Conservation (phyloP, 2,797 vertebrate species). For the Catamblyrhynchus diadema region DNA sequence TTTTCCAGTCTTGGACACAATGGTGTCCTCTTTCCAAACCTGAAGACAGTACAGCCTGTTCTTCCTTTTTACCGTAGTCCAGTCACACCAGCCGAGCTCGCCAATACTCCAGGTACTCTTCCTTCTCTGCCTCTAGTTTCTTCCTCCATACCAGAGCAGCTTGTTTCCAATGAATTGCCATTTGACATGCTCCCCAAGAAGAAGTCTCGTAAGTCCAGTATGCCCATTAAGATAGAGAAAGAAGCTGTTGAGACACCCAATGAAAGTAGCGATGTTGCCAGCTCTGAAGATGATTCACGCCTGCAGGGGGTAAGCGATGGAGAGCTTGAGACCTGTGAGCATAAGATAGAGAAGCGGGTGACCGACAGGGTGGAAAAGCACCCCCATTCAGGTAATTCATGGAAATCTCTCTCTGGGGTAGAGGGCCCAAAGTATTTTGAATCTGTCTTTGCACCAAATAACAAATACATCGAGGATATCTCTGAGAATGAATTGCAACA, state of each 20-base stretch:
- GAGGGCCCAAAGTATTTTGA: constrained; percentile 70
- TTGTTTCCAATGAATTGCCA: constrained; percentile 72
- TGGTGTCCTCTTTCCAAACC: constrained; percentile 91
- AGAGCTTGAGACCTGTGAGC: constrained; percentile 68
- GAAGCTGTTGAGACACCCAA: constrained; percentile 77
- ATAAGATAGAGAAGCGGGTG: constrained; percentile 44
- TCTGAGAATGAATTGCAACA: constrained; percentile 68
- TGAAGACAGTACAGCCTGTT: constrained; percentile 96
- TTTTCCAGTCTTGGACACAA: constrained; percentile 85
- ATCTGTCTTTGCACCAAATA: constrained; percentile 60
- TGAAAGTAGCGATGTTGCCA: constrained; percentile 74
- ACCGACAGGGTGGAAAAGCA: constrained; percentile 53
- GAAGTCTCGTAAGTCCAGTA: constrained; percentile 97
- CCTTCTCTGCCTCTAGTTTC: constrained; percentile 91
- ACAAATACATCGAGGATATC: constrained; percentile 53
- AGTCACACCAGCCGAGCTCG: constrained; percentile 91
- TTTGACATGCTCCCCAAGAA: constrained; percentile 91
- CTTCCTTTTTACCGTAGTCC: constrained; percentile 94
- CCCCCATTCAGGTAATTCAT: constrained; percentile 56
- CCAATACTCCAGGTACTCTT: constrained; percentile 88
- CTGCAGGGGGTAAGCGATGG: constrained; percentile 76
- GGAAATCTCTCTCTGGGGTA: constrained; percentile 52
- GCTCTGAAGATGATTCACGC: constrained; percentile 82
- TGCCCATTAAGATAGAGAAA: constrained; percentile 98
- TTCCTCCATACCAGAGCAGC: constrained; percentile 86